Percentiles rank a stretch among this genome's conserved stretches.
These are phyloP conservation scores for Scleropages formosus DNA, from an alignment of 2,797 vertebrate genomes.

Conservation along the genomic window DNA sequence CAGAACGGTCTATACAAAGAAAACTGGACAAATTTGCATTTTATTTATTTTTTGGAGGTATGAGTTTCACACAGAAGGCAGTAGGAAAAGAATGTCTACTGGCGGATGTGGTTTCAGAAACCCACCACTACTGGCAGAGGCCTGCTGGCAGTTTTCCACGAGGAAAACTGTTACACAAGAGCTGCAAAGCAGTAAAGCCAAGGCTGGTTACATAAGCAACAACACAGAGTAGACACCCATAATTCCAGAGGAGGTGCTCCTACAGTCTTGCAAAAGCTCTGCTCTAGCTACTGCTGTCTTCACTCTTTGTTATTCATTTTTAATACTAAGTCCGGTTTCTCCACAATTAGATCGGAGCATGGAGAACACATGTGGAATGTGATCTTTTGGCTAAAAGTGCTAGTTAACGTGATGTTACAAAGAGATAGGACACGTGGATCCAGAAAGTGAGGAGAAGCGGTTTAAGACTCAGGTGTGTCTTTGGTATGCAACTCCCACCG, in stretches of 20 bases:
- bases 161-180: neutral
- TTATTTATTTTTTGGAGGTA: neutral
- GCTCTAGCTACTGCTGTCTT: neutral
- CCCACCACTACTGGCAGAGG: neutral
- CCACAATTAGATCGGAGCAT: neutral
- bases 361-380: no score
- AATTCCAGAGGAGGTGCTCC: neutral
- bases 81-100: no score
- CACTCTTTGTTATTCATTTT: neutral
- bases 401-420: no score
- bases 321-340: neutral
- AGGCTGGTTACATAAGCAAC: slow-evolving; percentile 9
- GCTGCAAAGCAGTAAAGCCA: neutral
- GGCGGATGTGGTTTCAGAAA: neutral
- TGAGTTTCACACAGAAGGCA: no score
- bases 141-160: neutral
- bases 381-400: no score
- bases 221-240: neutral
- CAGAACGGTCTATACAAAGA: neutral
- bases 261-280: neutral
- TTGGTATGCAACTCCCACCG: no score
- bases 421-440: neutral
- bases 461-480: no score
- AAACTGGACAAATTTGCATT: neutral
- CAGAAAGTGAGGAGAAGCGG: no score